These are phyloP conservation scores for Hirtodrosophila confusa DNA, from an alignment of 2,888 invertebrate genomes.

Conservation along the genomic window DNA sequence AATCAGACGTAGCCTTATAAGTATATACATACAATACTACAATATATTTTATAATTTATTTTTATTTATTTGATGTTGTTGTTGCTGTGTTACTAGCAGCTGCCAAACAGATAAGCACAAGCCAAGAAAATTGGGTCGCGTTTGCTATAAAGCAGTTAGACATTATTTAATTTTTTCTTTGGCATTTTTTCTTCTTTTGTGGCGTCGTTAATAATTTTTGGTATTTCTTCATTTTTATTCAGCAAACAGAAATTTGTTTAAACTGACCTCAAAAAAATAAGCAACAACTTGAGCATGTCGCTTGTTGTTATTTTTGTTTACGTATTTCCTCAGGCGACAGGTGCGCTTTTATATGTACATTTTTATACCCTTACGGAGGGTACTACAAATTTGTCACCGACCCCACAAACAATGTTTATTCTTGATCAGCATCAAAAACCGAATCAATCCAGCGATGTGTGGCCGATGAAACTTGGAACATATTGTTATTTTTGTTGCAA, in stretches of 20 bases:
- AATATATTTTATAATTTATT: slow-evolving; percentile 8
- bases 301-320: slow-evolving; percentile 74
- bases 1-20: slow-evolving; percentile 43
- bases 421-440: too few species aligned
- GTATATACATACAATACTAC: slow-evolving; percentile 16
- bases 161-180: slow-evolving; percentile 45
- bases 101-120: slow-evolving; percentile 60
- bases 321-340: slow-evolving; percentile 69
- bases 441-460: too few species aligned
- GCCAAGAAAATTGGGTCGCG: slow-evolving; percentile 70
- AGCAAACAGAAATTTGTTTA: slow-evolving; percentile 50
- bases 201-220: slow-evolving; percentile 69
- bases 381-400: too few species aligned
- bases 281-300: slow-evolving; percentile 68
- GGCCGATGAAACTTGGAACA: too few species aligned
- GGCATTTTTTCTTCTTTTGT: slow-evolving; percentile 60
- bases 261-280: slow-evolving; percentile 64
- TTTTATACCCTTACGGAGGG: not conserved
- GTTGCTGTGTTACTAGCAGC: slow-evolving; percentile 46
- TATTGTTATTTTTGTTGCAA: too few species aligned
- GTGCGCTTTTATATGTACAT: slow-evolving; percentile 59
- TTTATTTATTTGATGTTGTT: slow-evolving; percentile 16
- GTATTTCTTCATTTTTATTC: slow-evolving; percentile 11
- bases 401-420: too few species aligned
- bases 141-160: slow-evolving; percentile 72